These are phyloP conservation scores for Microtus oregoni DNA, from an alignment of 2,113 vertebrate genomes.

Conservation along the genomic window DNA sequence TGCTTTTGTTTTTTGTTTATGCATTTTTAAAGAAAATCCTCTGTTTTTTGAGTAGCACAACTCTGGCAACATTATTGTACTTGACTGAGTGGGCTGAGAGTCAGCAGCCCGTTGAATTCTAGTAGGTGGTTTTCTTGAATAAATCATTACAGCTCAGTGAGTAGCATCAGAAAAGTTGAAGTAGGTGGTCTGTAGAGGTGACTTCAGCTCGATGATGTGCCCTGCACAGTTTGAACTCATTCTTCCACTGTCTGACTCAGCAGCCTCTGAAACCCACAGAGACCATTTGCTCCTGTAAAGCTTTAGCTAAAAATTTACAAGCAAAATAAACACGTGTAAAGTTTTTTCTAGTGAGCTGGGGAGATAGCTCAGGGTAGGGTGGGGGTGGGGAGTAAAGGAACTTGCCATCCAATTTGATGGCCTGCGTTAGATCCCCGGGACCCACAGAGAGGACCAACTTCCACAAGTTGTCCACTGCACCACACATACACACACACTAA, in stretches of 20 bases:
- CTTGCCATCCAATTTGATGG: not conserved
- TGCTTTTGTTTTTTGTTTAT: not conserved
- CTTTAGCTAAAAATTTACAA: not conserved
- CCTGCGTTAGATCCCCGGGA: not conserved
- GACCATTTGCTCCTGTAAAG: not conserved
- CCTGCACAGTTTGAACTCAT: not conserved
- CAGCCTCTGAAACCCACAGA: not conserved
- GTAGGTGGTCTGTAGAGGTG: not conserved
- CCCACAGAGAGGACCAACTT: not conserved
- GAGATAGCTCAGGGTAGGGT: not conserved
- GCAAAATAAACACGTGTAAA: not conserved
- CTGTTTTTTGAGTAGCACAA: constrained; percentile 30
- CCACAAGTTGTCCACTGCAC: not conserved
- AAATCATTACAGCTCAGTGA: not conserved
- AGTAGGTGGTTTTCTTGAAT: constrained; percentile 15
- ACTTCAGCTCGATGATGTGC: not conserved
- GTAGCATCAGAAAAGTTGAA: not conserved
- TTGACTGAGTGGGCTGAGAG: constrained; percentile 7
- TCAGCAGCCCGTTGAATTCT: constrained; percentile 10
- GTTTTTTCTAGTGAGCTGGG: not conserved
- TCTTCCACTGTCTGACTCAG: not conserved
- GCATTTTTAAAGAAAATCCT: not conserved
- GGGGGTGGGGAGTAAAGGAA: not conserved
- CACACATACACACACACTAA: not conserved
- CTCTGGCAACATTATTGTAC: not conserved